A percentile compares a stretch with the other conserved stretches of the same genome.
Evolutionary conservation across 2,113 vertebrate species (phyloP).

Genomic region (Lycaon pictus): DNA sequence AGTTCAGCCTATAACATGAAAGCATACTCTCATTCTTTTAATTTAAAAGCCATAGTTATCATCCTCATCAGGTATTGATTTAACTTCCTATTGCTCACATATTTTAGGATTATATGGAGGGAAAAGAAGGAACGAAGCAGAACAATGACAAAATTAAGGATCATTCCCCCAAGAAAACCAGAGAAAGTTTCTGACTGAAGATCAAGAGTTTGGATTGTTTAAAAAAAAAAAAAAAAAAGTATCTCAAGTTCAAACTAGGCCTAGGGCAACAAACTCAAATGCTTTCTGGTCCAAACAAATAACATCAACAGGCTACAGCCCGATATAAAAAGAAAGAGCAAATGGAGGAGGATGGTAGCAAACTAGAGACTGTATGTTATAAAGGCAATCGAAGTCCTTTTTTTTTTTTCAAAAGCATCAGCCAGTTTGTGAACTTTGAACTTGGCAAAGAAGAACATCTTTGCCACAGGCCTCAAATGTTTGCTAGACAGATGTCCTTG

Average conservation of each 20-base stretch:
- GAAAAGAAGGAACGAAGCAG: neutral
- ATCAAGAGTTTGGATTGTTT: neutral
- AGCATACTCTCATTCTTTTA: neutral
- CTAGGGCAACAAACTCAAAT: conserved; percentile 12
- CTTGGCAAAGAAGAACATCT: neutral
- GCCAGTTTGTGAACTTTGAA: neutral
- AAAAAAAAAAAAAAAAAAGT: neutral
- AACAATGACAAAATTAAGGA: conserved; percentile 37
- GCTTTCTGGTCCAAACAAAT: neutral
- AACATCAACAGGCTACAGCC: neutral
- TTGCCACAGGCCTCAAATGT: neutral
- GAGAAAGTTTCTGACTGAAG: neutral
- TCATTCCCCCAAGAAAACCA: neutral
- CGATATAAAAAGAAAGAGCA: neutral
- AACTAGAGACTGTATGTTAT: neutral
- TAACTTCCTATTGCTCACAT: neutral
- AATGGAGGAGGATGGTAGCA: neutral
- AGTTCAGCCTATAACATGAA: neutral
- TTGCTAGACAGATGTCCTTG: neutral
- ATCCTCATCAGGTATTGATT: neutral
- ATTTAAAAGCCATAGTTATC: neutral
- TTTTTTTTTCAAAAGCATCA: neutral
- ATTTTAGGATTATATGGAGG: neutral
- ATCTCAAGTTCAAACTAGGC: conserved; percentile 21
- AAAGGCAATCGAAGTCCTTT: neutral